Base-by-base conservation (phyloP, 2,113 vertebrate genomes). In the Hippopotamus amphibius region DNA sequence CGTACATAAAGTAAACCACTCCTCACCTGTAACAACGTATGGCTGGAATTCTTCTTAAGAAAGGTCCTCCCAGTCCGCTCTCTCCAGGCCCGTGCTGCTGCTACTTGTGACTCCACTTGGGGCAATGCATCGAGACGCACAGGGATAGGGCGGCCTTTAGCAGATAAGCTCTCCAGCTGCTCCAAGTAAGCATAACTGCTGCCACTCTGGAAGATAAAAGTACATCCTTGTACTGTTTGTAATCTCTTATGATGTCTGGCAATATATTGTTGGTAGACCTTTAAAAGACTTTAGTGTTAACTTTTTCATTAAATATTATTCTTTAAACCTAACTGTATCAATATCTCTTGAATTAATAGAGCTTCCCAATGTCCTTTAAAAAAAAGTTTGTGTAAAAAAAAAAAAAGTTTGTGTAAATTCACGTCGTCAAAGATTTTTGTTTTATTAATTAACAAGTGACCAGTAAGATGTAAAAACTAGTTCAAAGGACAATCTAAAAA, bases 41-140 rank as follows among this genome's bases (percentile, higher is more conserved):
- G 99, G 46, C 99, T 99, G 6, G 99, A 99, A 98, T 99, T 99
- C 98, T 99, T 99, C 98, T 99, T 99, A n/a, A 99, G 99, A 97
- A 99, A 99, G 71, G 99, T 99, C 94, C 99, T 98, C 3, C 98
- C 99, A 0, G 99, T 99, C 88, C 99, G 99, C 96, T 99, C 99
- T 93, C 99, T 99, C 99, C 99, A 99, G 16, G 99, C 99, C 6
- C 99, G 98, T 0, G 99, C 99, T 1, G 99, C 99, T 4, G 99
- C 99, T 50, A 99, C 99, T 97, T 99, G 99, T 2, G 99, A 99
- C 95, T 99, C 99, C 96, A 99, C 99, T 97, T 99, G 99, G 0
- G 99, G 99, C 95, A 99, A 98, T 0, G 99, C 99, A 26, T 99
- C 99, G 0, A 99, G 99, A 21, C 99, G 99, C 53, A 99, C 99